phyloP scores from a whole-genome alignment of 1,140 invertebrate genomes.

The Ridgeia piscesae region DNA sequence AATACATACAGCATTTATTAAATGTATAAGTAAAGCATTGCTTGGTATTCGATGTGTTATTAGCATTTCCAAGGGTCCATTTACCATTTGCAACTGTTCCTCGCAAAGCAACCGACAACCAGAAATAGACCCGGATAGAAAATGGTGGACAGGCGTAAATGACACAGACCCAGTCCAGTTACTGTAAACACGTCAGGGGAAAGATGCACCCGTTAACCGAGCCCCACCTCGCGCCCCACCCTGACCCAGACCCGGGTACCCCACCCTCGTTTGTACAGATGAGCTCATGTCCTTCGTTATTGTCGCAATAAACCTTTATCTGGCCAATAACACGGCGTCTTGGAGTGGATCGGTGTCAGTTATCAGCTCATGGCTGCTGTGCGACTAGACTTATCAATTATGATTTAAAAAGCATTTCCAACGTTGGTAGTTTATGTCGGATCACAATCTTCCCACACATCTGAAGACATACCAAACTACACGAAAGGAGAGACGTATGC shows the following conservation, averaged over 20 bases:
- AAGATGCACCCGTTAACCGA: not conserved
- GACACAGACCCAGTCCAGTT: not conserved
- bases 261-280: not conserved
- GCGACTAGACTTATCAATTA: not conserved
- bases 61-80: not conserved
- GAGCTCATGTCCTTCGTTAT: not conserved
- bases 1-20: too few species aligned
- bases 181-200: not conserved
- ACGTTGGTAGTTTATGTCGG: not conserved
- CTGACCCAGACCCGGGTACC: not conserved
- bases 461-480: not conserved
- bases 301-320: not conserved
- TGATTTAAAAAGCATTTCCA: not conserved
- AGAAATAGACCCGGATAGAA: not conserved
- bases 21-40: not conserved
- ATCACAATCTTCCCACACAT: not conserved
- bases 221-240: too few species aligned
- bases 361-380: not conserved
- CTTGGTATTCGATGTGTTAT: not conserved
- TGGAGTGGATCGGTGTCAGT: not conserved
- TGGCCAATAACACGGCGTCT: not conserved
- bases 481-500: not conserved
- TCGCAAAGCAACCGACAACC: not conserved
- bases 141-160: not conserved
- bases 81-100: not conserved